Evolutionary conservation across 2,113 vertebrate genomes (phyloP), one percentile per base, ranked within the genome.

Genomic region (Paracanthobrama guichenoti): DNA sequence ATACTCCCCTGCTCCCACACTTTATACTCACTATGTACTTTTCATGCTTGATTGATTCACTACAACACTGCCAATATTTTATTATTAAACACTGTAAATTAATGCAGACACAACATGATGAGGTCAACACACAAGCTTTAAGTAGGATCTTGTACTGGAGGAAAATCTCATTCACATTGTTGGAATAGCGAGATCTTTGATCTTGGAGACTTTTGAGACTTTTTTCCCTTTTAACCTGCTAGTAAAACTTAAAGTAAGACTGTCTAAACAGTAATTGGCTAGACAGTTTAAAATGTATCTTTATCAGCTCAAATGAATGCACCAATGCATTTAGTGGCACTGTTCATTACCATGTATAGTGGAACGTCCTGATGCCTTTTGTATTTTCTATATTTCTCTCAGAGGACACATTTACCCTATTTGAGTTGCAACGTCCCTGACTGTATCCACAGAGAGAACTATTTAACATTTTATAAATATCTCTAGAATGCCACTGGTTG

Each of bases 1-100:
- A 87, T 73, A 80, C 79, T 84, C 62, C 81, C 81, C 86, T 82
- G 73, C 44, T 35, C 59, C 57, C 82, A 57, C 28, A 5, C 28
- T 57, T 69, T 26, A 42, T 60, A 18, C 66, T 14, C 6, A 59
- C 44, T 53, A 16, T 62, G 14, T 55, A 24, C 6, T 35, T 42
- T 14, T 12, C 28, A 81, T 53, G 62, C 24, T 55, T 74, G 76
- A 72, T 77, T 86, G 55, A 85, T 86, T 76, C 77, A 50, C 76
- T 24, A 78, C n/a, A 84, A 48, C 26, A 74, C 67, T 39, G 74
- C 2, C 10, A 28, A 39, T 88, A n/a, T 72, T 87, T 88, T 59
- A 78, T 44, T 75, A 71, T 78, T 84, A 44, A 75, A 74, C 83
- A 84, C 22, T 81, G 72, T 55, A 31, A 35, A 77, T 13, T 11